Evolutionary conservation across 53 echinoderm and acorn worm genomes (phyloP).

Genomic region (Zoroaster sp.): DNA sequence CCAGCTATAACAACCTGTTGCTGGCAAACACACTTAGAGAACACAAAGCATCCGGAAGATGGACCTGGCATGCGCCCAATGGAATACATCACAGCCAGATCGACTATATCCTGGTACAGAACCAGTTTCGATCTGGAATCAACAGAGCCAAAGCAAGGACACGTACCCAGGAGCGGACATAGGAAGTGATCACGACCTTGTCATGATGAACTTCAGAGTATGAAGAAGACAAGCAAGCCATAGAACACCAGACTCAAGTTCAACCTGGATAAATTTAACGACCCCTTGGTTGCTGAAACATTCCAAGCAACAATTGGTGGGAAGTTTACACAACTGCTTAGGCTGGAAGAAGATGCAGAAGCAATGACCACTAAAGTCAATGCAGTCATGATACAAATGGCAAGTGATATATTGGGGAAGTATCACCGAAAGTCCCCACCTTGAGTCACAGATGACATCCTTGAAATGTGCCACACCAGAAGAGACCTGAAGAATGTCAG

Average conservation of each 20-base stretch:
- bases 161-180: no score
- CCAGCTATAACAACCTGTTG: neutral
- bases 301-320: no score
- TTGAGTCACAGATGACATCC: constrained; percentile 44
- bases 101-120: constrained; percentile 56
- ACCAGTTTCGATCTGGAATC: constrained; percentile 38
- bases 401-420: no score
- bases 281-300: no score
- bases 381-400: neutral
- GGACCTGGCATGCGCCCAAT: constrained; percentile 13
- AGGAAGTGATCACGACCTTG: no score
- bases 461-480: constrained; percentile 35
- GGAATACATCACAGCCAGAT: constrained; percentile 50
- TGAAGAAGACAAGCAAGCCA: no score
- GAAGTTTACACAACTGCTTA: constrained; percentile 6
- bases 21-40: neutral
- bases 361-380: neutral
- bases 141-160: constrained; percentile 3
- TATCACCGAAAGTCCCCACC: neutral
- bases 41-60: neutral
- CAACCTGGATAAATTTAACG: no score
- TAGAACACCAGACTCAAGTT: no score
- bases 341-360: no score
- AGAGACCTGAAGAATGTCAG: constrained; percentile 20
- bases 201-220: no score